Evolutionary conservation across 1,140 invertebrate species (phyloP).

Genomic region (Polypedilum vanderplanki): DNA sequence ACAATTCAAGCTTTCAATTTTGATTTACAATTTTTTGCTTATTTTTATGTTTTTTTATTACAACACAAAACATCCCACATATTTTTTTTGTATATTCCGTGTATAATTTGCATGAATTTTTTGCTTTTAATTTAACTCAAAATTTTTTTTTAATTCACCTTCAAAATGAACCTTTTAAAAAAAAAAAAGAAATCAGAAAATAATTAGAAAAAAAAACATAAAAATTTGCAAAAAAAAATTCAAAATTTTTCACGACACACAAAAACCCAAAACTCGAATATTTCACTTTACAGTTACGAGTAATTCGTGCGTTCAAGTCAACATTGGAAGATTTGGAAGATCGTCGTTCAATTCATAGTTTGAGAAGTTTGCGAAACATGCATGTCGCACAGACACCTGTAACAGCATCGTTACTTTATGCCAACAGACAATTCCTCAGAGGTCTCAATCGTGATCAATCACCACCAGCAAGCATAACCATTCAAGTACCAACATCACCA

Average conservation of each 20-base stretch:
- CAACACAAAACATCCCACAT: too few relatives aligned
- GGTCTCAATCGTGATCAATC: conserved; percentile 27
- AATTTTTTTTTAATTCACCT: not conserved
- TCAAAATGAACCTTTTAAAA: conserved; percentile 4
- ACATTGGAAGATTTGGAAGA: conserved; percentile 99
- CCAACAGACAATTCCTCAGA: conserved; percentile 29
- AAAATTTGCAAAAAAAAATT: conserved; percentile 21
- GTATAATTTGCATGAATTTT: conserved; percentile 29
- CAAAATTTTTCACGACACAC: not conserved
- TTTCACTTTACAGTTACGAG: conserved; percentile 93
- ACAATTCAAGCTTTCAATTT: not conserved
- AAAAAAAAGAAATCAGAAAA: conserved; percentile 15
- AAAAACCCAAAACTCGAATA: conserved; percentile 39
- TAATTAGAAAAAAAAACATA: conserved; percentile 8
- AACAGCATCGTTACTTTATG: conserved; percentile 31
- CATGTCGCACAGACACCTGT: conserved; percentile 42
- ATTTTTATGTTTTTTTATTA: conserved; percentile 28
- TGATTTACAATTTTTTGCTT: conserved; percentile 23
- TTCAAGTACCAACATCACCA: not conserved
- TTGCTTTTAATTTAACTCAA: conserved; percentile 15
- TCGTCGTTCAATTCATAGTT: conserved; percentile 94
- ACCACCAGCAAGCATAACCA: not conserved
- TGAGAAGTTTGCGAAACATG: conserved; percentile 91
- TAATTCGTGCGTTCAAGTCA: conserved; percentile 99
- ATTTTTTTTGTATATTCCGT: not conserved